Evolutionary conservation across 2,113 vertebrate genomes (phyloP), one percentile per base, ranked within the genome.

Genomic region (Sturnus vulgaris): DNA sequence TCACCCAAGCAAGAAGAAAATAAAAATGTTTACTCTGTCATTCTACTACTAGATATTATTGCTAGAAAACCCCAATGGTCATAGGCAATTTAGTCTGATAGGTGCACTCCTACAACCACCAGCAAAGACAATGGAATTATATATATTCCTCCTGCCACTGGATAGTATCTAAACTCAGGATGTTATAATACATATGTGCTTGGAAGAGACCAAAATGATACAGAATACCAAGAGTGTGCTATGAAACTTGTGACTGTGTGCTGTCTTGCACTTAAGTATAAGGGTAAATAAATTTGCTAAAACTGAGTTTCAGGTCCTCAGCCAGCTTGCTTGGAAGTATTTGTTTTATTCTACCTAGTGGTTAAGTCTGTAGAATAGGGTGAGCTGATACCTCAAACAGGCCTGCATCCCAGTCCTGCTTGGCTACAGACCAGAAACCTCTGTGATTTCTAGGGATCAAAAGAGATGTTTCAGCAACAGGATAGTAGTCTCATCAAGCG

Each of bases 1-100:
- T 90, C 49, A 94, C 83, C 64, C 92, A 95, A 96, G 88, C 88
- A 93, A 95, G 94, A 93, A 92, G 91, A 91, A 97, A 97, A 93
- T 44, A 53, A 96, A 95, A 97, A 90, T 17, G 28, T 37, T 76
- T 60, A 37, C 28, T 91, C 66, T 93, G 89, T 40, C 90, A 60
- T 82, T 87, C 76, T 92, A 75, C 77, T 53, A 75, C 56, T 89
- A 88, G 50, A 68, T 77, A 95, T 91, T 82, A 44, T 85, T 28
- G 31, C 78, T 86, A 78, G 80, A 94, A 79, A 83, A 88, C 31
- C 37, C 28, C 37, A 84, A 83, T 69, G 81, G 65, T 79, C 85
- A 4, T 64, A 86, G 90, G 55, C 56, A 73, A 73, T 66, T 88
- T 42, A 55, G 42, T 76, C 72, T 78, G 53, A 71, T 24, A 47